Evolutionary conservation across 1,140 invertebrate genomes (phyloP), one percentile per base, ranked within the genome.

Genomic region (Laodelphax striatellus): DNA sequence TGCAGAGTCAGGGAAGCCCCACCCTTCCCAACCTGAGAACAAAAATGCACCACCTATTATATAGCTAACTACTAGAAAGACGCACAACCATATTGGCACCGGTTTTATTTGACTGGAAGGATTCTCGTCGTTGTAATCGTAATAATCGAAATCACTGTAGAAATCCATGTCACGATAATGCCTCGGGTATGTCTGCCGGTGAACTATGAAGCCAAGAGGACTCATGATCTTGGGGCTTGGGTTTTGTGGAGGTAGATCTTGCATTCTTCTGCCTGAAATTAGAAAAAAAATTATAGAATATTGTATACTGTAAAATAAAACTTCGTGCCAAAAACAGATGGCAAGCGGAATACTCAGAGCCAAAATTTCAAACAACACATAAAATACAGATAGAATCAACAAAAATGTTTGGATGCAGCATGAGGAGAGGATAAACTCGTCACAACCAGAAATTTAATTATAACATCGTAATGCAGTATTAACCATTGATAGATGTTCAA

Each of bases 71-170:
- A 95, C 92, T 1, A 95, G 78, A 65, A 90, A 85, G 41, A 94
- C 85, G 70, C 90, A 93, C 24, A 95, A 74, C 88, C 90, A 93
- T 66, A 96, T 94, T 0, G 92, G 92, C 2, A 93, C 90, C 0
- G 89, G 89, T 68, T 82, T 82, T 63, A 78, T 82, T 68, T 59
- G 65, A 56, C 42, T 55, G 5, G 46, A 17, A 16, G 21, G 46
- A 52, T 24, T 55, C 5, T 62, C 60, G 17, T 65, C 71, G 65
- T 56, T 70, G 66, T 58, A 71, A 52, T 55, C 54, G 64, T 68
- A 65, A 54, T 73, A 74, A 43, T 80, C 78, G 55, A 82, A 77
- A 0, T 70, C 72, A 57, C 76, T 66, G 41, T 76, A 76, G 58
- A 76, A 74, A 16, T 71, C 69, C 46, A 50, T 50, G 16, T 50